Base-by-base conservation (phyloP, 2,797 vertebrate genomes). In the Clarias fuscus region DNA sequence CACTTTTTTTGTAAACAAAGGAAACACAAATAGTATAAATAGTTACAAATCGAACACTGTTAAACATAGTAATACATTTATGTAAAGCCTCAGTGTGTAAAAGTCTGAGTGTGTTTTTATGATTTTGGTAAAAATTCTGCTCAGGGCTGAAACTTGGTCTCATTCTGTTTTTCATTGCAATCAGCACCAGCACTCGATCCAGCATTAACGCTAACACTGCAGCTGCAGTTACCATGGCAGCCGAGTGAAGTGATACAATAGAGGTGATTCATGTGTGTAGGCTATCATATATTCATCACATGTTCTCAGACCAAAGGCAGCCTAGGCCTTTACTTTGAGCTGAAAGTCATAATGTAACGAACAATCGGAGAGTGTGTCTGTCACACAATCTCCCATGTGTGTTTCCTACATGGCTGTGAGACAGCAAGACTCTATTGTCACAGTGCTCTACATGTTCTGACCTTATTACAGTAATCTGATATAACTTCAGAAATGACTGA, bases 251-350 rank as follows among this genome's bases (percentile, higher is more conserved):
- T 33, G 8, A 33, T 83, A 86, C 62, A 78, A 78, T 24, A 37
- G 61, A 65, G 27, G 27, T 33, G 70, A 82, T 75, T 82, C 59
- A 86, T 76, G 48, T 48, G 43, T 68, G 70, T 37, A 75, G 62
- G 72, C 30, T 33, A 68, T 78, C 73, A 61, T 33, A 72, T 73
- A 83, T 86, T 86, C 65, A 86, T 83, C 81, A 83, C 61, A 83
- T 68, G 80, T 86, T 83, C 80, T 77, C 61, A 30, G 24, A 77
- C 43, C 72, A 83, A 59, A 83, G 71, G 33, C 13, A 61, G 71
- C n/a, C 27, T 13, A 43, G 27, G 30, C 67, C 1, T 81, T 17
- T 27, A 22, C 40, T 48, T 18, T 18, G 6, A 71, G 78, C 70
- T 82, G 53, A 79, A 56, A 86, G 58, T 64, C 68, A 65, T 70